A percentile compares a stretch with the other conserved stretches of the same genome.
Evolutionary conservation across 1,140 invertebrate genomes (phyloP).

Genomic region (Zaprionus ornatus): DNA sequence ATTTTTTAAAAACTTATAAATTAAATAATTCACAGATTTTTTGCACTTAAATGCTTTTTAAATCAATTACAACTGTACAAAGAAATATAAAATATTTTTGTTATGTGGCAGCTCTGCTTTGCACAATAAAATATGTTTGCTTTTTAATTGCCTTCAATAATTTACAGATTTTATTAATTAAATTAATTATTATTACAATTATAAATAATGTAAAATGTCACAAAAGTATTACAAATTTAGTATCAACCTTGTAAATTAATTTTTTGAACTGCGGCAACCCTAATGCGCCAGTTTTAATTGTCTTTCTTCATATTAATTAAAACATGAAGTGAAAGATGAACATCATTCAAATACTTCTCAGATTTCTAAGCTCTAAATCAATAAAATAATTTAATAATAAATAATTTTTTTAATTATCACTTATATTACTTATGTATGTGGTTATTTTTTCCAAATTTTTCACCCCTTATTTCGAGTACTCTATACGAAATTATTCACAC

Average conservation of each 20-base stretch:
- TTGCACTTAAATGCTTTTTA: background rate
- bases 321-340: too few relatives aligned
- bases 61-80: background rate
- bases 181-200: too few relatives aligned
- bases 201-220: background rate
- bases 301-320: too few relatives aligned
- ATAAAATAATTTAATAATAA: background rate
- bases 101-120: background rate
- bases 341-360: background rate
- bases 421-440: background rate
- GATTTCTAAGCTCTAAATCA: background rate
- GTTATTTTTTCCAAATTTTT: background rate
- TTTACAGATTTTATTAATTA: background rate
- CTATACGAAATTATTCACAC: background rate
- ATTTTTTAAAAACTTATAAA: background rate
- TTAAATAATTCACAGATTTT: background rate
- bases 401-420: background rate
- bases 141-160: background rate
- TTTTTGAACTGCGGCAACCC: too few relatives aligned
- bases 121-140: background rate
- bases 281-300: too few relatives aligned
- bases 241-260: too few relatives aligned
- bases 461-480: background rate
- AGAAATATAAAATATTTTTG: background rate
- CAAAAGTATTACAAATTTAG: too few relatives aligned